Percentiles rank a stretch among this genome's conserved stretches.
phyloP scores from a whole-genome alignment of 2,113 vertebrate genomes.

The Pycnonotus jocosus region DNA sequence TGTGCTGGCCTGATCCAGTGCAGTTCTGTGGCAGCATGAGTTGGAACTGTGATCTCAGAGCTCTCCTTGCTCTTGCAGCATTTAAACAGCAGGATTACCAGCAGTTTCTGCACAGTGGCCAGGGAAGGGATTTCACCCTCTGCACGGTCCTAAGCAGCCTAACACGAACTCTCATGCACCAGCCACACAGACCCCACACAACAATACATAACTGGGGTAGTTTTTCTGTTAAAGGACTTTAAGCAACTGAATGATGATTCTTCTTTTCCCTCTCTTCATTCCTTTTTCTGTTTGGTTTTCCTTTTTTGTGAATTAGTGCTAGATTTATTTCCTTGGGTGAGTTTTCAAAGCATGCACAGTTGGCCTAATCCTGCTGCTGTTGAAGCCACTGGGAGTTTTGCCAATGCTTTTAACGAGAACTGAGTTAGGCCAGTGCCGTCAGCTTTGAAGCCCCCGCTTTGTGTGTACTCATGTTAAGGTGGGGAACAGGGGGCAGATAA shows the following conservation, averaged over 20 bases:
- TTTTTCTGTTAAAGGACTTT: not conserved
- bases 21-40: fast-evolving
- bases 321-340: constrained; percentile 24
- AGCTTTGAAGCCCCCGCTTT: constrained; percentile 49
- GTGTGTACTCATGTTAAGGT: constrained; percentile 15
- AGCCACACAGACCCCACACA: not conserved
- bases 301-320: not conserved
- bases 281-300: not conserved
- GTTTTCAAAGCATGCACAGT: not conserved
- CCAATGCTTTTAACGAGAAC: constrained; percentile 25
- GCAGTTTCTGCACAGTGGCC: not conserved
- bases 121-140: not conserved
- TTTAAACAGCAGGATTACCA: not conserved
- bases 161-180: not conserved
- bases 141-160: not conserved
- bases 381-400: constrained; percentile 45
- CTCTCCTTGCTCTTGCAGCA: not conserved
- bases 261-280: not conserved
- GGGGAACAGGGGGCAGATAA: constrained; percentile 14
- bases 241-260: not conserved
- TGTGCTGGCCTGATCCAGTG: not conserved
- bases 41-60: fast-evolving
- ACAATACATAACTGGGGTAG: not conserved
- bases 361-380: constrained; percentile 26
- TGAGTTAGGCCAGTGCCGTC: not conserved